A percentile compares a stretch with the other conserved stretches of the same genome.
These are phyloP conservation scores for Ophonus ardosiacus DNA, from an alignment of 2,888 invertebrate genomes.

Conservation along the genomic window DNA sequence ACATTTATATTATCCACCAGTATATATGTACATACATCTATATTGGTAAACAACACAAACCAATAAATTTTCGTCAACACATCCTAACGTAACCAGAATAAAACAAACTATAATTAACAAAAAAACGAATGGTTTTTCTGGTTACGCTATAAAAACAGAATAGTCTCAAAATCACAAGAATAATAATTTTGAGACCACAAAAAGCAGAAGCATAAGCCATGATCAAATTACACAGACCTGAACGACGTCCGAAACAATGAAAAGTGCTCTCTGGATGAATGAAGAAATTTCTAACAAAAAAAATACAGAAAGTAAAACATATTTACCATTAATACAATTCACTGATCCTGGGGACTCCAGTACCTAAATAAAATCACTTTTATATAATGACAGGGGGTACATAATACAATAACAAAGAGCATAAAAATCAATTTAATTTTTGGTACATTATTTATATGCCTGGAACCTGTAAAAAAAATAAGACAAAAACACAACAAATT, in stretches of 20 bases:
- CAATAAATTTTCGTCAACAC: not conserved
- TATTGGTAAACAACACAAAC: no score
- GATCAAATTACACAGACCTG: constrained; percentile 60
- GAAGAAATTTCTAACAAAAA: constrained; percentile 52
- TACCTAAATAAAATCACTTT: constrained; percentile 58
- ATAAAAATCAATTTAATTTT: constrained; percentile 45
- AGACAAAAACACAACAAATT: constrained; percentile 51
- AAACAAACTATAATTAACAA: constrained; percentile 7
- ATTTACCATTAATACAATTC: constrained; percentile 54
- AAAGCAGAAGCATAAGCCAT: constrained; percentile 60
- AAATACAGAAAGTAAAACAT: constrained; percentile 55
- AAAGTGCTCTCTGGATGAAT: constrained; percentile 39
- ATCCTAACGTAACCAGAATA: constrained; percentile 17
- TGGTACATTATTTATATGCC: constrained; percentile 38
- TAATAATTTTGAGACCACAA: constrained; percentile 10
- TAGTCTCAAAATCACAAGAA: not conserved
- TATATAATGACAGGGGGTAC: constrained; percentile 25
- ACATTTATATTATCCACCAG: not conserved
- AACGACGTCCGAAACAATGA: constrained; percentile 29
- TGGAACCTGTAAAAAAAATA: constrained; percentile 50
- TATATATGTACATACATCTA: not conserved
- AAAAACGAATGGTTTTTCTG: not conserved
- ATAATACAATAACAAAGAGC: constrained; percentile 28
- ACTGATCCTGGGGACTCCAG: not conserved
- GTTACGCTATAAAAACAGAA: constrained; percentile 1